These are phyloP conservation scores for Chelonoidis abingdonii DNA, from an alignment of 2,113 vertebrate species.

Conservation along the genomic window DNA sequence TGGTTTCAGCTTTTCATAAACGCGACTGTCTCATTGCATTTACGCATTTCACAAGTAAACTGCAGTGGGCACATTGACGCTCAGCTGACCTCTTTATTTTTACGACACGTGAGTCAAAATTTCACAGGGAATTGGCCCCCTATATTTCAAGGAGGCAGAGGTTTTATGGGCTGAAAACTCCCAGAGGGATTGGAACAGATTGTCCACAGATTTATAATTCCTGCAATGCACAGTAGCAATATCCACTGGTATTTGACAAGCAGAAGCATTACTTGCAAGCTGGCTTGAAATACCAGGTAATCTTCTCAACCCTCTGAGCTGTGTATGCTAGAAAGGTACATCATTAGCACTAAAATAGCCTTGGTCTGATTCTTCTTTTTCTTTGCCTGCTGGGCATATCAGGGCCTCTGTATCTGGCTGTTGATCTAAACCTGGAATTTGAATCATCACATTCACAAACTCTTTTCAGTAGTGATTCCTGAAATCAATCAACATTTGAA, in stretches of 20 bases:
- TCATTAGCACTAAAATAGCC: neutral
- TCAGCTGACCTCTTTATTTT: neutral
- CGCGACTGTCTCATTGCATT: neutral
- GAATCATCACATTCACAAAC: neutral
- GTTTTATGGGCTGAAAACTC: neutral
- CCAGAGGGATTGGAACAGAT: neutral
- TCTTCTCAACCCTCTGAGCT: neutral
- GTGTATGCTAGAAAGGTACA: neutral
- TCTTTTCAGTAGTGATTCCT: neutral
- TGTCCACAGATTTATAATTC: neutral
- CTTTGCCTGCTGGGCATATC: neutral
- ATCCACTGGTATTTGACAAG: neutral
- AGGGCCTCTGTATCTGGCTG: neutral
- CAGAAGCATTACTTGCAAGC: neutral
- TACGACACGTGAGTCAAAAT: neutral
- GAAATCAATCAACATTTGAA: neutral
- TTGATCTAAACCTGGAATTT: neutral
- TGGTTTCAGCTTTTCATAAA: neutral
- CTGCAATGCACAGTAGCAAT: neutral
- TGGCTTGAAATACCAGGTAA: neutral
- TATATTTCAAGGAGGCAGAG: neutral
- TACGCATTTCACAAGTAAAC: neutral
- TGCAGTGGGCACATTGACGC: accelerated
- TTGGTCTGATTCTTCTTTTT: neutral
- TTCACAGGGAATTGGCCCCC: neutral